Base-by-base conservation (phyloP, 2,797 vertebrate genomes). In the Mormyrus hasselquistii region DNA sequence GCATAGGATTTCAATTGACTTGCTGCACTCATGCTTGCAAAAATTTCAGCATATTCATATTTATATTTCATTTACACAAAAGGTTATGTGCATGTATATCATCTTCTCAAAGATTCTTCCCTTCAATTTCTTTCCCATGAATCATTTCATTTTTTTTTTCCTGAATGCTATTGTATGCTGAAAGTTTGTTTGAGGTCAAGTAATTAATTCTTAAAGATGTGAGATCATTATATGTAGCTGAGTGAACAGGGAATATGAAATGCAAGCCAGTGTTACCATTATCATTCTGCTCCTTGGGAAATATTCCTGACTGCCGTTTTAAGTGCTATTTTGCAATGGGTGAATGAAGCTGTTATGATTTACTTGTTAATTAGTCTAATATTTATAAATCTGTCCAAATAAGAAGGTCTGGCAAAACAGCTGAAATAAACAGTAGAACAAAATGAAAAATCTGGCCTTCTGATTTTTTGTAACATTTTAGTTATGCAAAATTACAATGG, bases 361-460 rank as follows among this genome's bases (percentile, higher is more conserved):
- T 41, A 79, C 73, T 79, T 79, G 73, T 44, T 79, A 79, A 79
- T 79, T 79, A 41, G 38, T 79, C 73, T 79, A 44, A 79, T 79
- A 14, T 79, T 79, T 79, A 41, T 79, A 79, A 79, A 79, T 79
- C 5, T 16, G 6, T 79, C 38, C 38, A 44, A 79, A 79, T 79
- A 44, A 16, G 73, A 79, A 79, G 2, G 38, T 19, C 38, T 79
- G 73, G 34, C 34, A 41, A 14, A 34, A 16, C 9, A 38, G 12
- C 12, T 41, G 1, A 41, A 76, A 76, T 14, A 19, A 79, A 69
- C 62, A 69, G 10, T 44, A 79, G 16, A 79, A 79, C 73, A 79
- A 79, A 79, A 79, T 44, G 34, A 16, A 76, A 76, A 76, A 22
- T 4, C 3, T 44, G 38, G 14, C 5, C n/a, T 79, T 79, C 34